Percentiles rank a stretch among this genome's conserved stretches.
Evolutionary conservation across 1,140 invertebrate species (phyloP).

Genomic region (Monomorium pharaonis): DNA sequence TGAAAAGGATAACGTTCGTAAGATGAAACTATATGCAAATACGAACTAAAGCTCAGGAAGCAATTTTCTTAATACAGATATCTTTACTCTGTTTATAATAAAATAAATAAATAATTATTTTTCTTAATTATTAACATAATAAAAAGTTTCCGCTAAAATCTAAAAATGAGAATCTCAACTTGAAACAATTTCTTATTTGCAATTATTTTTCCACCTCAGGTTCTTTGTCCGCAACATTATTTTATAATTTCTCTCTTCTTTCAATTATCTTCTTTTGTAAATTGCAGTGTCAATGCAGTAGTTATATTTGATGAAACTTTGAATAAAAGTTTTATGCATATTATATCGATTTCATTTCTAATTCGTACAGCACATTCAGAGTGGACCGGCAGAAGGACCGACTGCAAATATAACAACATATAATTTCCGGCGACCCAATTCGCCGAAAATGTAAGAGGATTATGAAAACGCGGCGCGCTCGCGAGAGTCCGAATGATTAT

Average conservation of each 20-base stretch:
- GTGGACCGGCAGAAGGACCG: background rate
- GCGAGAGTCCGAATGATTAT: conserved; percentile 56
- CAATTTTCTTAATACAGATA: background rate
- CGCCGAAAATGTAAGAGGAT: conserved; percentile 72
- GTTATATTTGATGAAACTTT: background rate
- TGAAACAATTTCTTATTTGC: background rate
- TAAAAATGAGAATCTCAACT: background rate
- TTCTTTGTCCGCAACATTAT: background rate
- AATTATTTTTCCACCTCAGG: background rate
- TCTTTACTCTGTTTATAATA: background rate
- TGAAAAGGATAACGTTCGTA: background rate
- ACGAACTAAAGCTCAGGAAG: background rate
- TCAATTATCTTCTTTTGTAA: background rate
- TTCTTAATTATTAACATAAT: conserved; percentile 9
- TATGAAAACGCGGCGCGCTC: conserved; percentile 61
- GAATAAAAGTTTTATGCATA: background rate
- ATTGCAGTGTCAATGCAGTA: background rate
- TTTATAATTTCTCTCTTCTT: background rate
- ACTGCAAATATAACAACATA: conserved; percentile 53
- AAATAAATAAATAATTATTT: background rate
- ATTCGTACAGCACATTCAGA: background rate
- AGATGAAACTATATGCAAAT: background rate
- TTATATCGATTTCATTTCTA: conserved; percentile 10
- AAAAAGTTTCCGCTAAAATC: background rate
- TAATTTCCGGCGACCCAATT: conserved; percentile 69